These are phyloP conservation scores for Passer montanus DNA, from an alignment of 2,113 vertebrate species.

Conservation along the genomic window DNA sequence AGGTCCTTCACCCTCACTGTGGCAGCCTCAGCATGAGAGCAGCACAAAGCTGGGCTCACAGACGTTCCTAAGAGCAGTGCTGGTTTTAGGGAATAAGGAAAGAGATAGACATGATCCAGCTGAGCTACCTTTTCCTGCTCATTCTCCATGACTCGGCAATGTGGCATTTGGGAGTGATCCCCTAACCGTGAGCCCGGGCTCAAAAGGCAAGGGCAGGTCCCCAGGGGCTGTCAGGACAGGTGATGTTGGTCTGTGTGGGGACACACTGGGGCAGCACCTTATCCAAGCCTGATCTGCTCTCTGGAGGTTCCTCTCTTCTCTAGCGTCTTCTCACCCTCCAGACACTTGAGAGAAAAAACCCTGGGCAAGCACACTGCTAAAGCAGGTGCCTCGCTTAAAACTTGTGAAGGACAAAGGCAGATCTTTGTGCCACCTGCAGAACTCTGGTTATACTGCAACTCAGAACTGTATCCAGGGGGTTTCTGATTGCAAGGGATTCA, in stretches of 20 bases:
- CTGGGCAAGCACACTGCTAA: not conserved
- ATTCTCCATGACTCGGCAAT: not conserved
- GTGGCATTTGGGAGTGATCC: not conserved
- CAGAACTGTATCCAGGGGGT: not conserved
- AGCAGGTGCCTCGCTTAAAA: not conserved
- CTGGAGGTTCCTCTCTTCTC: not conserved
- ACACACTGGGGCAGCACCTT: not conserved
- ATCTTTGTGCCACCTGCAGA: not conserved
- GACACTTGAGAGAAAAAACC: not conserved
- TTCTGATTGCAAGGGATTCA: not conserved
- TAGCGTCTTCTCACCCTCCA: not conserved
- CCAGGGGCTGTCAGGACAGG: not conserved
- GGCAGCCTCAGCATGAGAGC: not conserved
- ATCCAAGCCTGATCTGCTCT: not conserved
- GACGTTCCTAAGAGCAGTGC: not conserved
- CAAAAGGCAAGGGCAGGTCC: not conserved
- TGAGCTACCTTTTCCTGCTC: not conserved
- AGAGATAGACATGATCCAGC: not conserved
- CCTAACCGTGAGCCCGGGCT: not conserved
- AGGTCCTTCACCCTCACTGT: not conserved
- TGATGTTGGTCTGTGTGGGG: not conserved
- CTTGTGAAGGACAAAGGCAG: not conserved
- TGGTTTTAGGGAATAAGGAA: not conserved
- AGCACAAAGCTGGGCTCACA: not conserved
- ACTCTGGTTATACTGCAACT: rapidly evolving